Evolutionary conservation across 2,797 vertebrate species (phyloP), one percentile per base, ranked within the genome.

Genomic region (Phylloscopus collybita): DNA sequence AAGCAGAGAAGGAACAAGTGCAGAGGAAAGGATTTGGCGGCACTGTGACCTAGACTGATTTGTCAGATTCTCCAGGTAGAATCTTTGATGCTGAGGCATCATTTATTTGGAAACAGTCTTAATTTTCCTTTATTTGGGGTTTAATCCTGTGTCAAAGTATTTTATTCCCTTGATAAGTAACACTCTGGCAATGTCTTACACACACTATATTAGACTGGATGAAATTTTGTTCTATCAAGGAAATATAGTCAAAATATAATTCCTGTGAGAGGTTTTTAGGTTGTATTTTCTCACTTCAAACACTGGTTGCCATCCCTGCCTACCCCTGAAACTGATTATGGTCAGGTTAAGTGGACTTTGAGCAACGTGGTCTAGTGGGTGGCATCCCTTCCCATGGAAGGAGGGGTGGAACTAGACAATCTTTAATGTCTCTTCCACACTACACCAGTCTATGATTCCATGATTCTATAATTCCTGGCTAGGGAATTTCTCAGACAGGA

Each of bases 1-100:
- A 95, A 92, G 56, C 60, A 94, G 54, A 92, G 75, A 13, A 57
- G 75, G 57, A 94, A 80, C 73, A 91, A 94, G 67, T 85, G 54
- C 38, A 64, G 32, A 89, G 64, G 82, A 64, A 60, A 42, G 53
- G 64, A 67, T 85, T 83, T 86, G 73, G 64, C 42, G 65, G 64
- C 80, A 62, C 54, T 78, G 47, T 54, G 82, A 66, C 64, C 32
- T 80, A 93, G 27, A 29, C 70, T 65, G 66, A 64, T 36, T 81
- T 95, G 78, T 53, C 79, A 90, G 36, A 71, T 89, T 23, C 50
- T 65, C 9, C 69, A 86, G 75, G 71, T 92, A 90, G 40, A 89
- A 50, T 19, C 34, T 67, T 75, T 80, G 40, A 38, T 57, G 49
- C 42, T 61, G 61, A 78, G 32, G 71, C 8, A 53, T n/a, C 2